These are phyloP conservation scores for Drosophila anomelani DNA, from an alignment of 2,888 invertebrate genomes.

Conservation along the genomic window DNA sequence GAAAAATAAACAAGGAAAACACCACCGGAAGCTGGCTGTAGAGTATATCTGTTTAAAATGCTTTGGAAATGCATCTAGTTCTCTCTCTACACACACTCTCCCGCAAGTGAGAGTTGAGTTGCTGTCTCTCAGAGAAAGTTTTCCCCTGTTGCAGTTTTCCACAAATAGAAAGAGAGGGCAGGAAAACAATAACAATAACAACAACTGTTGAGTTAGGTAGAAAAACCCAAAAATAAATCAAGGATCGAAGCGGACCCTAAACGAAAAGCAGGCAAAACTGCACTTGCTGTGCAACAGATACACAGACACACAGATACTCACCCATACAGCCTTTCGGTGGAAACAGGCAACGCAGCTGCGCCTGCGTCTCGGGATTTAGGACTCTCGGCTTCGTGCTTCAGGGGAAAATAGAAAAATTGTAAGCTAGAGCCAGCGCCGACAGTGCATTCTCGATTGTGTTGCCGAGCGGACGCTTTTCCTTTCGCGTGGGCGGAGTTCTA, in stretches of 20 bases:
- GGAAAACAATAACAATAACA: constrained; percentile 20
- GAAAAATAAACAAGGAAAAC: constrained; percentile 57
- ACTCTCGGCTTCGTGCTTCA: constrained; percentile 63
- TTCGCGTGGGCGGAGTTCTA: constrained; percentile 50
- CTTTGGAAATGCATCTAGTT: constrained; percentile 51
- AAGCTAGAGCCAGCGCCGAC: constrained; percentile 57
- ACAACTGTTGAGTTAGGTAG: constrained; percentile 65
- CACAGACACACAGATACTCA: constrained; percentile 24
- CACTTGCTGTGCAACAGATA: constrained; percentile 71
- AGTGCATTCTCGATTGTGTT: constrained; percentile 80
- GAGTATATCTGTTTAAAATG: constrained; percentile 55
- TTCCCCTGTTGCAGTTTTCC: constrained; percentile 46
- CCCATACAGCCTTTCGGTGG: constrained; percentile 17
- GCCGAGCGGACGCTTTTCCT: constrained; percentile 79
- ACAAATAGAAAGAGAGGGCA: constrained; percentile 38
- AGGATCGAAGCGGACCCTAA: constrained; percentile 57
- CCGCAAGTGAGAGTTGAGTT: neutral
- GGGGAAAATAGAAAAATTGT: constrained; percentile 60
- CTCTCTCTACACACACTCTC: constrained; percentile 1
- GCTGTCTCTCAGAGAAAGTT: constrained; percentile 64
- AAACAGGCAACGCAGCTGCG: constrained; percentile 67
- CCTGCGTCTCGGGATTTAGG: constrained; percentile 57
- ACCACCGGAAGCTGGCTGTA: constrained; percentile 72
- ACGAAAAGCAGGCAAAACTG: constrained; percentile 56
- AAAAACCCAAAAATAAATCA: constrained; percentile 75